These are phyloP conservation scores for Prunella fulvescens DNA, from an alignment of 2,113 vertebrate genomes.

Conservation along the genomic window DNA sequence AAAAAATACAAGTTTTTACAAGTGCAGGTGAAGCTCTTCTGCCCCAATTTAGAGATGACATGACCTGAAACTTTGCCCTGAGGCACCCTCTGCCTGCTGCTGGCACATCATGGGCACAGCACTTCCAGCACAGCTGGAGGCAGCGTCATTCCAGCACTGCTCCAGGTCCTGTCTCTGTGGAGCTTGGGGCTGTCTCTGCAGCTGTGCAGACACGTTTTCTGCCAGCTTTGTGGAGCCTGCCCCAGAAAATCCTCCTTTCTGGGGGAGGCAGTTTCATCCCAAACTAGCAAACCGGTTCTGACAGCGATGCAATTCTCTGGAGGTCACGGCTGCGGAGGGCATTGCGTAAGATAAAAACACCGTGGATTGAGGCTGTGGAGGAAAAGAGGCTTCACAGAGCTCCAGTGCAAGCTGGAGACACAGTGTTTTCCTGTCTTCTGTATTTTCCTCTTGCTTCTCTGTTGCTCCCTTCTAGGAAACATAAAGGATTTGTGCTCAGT, in stretches of 20 bases:
- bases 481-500: background rate
- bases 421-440: background rate
- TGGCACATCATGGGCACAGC: background rate
- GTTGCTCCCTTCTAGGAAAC: background rate
- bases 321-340: background rate
- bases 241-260: background rate
- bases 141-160: background rate
- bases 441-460: background rate
- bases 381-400: background rate
- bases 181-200: background rate
- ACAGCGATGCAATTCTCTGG: constrained; percentile 10
- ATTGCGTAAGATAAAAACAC: background rate
- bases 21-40: background rate
- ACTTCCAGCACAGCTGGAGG: background rate
- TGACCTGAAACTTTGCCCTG: background rate
- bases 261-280: constrained; percentile 32
- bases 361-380: background rate
- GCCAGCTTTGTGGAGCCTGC: constrained; percentile 22
- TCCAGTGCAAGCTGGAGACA: background rate
- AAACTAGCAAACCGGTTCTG: constrained; percentile 11
- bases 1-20: background rate
- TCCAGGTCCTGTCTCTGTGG: fast-evolving
- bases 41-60: background rate
- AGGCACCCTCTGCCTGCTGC: background rate
- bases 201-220: background rate